A percentile compares a stretch with the other conserved stretches of the same genome.
phyloP scores from a whole-genome alignment of 2,888 invertebrate species.

The Andrena praecox region DNA sequence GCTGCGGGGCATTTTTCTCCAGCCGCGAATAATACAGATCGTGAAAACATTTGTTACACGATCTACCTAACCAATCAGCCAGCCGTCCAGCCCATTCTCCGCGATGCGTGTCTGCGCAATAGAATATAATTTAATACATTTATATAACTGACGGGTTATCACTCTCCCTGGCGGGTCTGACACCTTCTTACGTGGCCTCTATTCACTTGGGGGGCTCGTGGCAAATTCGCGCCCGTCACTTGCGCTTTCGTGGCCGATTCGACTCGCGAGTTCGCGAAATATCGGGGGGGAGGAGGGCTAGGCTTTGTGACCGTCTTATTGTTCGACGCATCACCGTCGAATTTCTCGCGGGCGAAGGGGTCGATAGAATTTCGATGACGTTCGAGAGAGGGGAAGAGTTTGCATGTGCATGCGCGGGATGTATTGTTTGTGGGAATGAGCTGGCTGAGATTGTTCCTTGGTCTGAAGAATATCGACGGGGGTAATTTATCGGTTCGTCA shows the following conservation, averaged over 20 bases:
- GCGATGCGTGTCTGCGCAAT: conserved; percentile 54
- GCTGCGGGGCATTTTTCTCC: conserved; percentile 22
- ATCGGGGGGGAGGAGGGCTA: not conserved
- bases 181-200: conserved; percentile 56
- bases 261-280: conserved; percentile 13
- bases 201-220: conserved; percentile 39
- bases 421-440: too few relatives aligned
- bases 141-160: conserved; percentile 70
- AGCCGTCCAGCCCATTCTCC: conserved; percentile 60
- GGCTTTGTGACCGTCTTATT: not conserved
- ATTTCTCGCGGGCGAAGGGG: too few relatives aligned
- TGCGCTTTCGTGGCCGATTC: conserved; percentile 40
- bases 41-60: conserved; percentile 65
- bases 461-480: too few relatives aligned
- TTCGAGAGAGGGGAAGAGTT: too few relatives aligned
- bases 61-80: conserved; percentile 61
- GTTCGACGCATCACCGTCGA: too few relatives aligned
- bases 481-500: too few relatives aligned
- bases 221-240: conserved; percentile 49
- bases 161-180: conserved; percentile 64
- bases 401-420: too few relatives aligned
- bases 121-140: conserved; percentile 71
- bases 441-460: too few relatives aligned
- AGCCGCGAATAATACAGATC: conserved; percentile 54
- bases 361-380: too few relatives aligned